Percentiles rank a stretch among this genome's conserved stretches.
These are phyloP conservation scores for Pammene aurita DNA, from an alignment of 2,888 invertebrate species.

Conservation along the genomic window DNA sequence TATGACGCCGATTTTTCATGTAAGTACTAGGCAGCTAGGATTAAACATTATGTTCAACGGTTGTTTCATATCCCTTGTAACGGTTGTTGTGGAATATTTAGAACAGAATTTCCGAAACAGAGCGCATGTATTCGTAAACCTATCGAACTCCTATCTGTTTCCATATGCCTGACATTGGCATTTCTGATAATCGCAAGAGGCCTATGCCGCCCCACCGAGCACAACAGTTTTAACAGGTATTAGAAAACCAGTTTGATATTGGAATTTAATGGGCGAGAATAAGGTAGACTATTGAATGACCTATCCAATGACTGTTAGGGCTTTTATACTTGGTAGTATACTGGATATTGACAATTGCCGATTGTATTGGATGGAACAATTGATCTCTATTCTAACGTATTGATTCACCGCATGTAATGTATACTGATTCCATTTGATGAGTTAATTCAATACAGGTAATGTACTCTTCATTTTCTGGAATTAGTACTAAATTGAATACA, in stretches of 20 bases:
- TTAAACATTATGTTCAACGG: no score
- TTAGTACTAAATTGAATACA: neutral
- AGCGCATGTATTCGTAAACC: neutral
- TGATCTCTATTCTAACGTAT: constrained; percentile 4
- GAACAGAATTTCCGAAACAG: neutral
- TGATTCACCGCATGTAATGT: constrained; percentile 8
- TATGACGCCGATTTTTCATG: no score
- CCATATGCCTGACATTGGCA: constrained; percentile 13
- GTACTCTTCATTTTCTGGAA: neutral
- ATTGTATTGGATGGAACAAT: constrained; percentile 24
- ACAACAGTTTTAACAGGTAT: no score
- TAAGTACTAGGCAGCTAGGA: no score
- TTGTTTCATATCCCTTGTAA: no score
- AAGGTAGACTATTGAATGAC: no score
- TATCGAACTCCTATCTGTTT: neutral
- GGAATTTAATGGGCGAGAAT: no score
- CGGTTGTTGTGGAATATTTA: no score
- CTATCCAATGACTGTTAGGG: no score
- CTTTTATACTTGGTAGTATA: neutral
- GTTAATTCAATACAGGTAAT: neutral
- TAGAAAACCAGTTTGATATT: no score
- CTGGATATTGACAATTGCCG: constrained; percentile 13
- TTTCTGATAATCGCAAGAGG: constrained; percentile 19
- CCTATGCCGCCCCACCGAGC: neutral
- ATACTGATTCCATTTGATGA: neutral